These are phyloP conservation scores for Eulemur coronatus DNA, from an alignment of 2,797 vertebrate genomes.

Conservation along the genomic window DNA sequence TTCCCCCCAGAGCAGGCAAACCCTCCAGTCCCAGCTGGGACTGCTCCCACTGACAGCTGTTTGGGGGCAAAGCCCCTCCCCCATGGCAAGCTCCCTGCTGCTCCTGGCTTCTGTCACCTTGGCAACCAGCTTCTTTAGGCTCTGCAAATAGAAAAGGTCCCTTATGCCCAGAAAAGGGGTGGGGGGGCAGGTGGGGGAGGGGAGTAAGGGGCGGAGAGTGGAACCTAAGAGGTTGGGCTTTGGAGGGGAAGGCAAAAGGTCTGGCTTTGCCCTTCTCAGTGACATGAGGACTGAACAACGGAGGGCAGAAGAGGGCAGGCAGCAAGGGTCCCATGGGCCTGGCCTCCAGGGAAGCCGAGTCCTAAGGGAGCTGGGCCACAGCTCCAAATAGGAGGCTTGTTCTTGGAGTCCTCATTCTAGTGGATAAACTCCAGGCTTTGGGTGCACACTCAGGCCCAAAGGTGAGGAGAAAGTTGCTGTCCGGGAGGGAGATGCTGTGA, in stretches of 20 bases:
- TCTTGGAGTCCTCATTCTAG: slow-evolving; percentile 15
- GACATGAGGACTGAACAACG: neutral
- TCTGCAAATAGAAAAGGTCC: slow-evolving; percentile 80
- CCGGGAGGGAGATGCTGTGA: neutral
- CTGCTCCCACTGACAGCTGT: slow-evolving; percentile 80
- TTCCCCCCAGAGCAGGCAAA: slow-evolving; percentile 54
- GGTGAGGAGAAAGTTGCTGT: slow-evolving; percentile 50
- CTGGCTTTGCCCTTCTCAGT: neutral
- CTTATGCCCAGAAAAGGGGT: slow-evolving; percentile 71
- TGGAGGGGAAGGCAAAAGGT: slow-evolving; percentile 10
- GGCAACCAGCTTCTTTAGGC: slow-evolving; percentile 78
- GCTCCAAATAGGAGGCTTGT: neutral
- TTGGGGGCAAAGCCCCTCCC: slow-evolving; percentile 80
- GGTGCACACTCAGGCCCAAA: neutral
- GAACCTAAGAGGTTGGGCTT: slow-evolving; percentile 59
- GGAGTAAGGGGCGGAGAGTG: slow-evolving; percentile 47
- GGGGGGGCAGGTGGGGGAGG: slow-evolving; percentile 45
- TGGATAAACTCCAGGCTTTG: neutral
- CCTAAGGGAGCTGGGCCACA: neutral
- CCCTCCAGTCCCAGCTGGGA: slow-evolving; percentile 73
- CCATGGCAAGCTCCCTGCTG: slow-evolving; percentile 76
- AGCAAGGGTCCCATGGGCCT: neutral
- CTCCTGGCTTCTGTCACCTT: slow-evolving; percentile 78
- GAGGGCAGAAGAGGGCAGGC: slow-evolving; percentile 11
- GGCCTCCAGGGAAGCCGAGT: neutral